These are phyloP conservation scores for Chamaea fasciata DNA, from an alignment of 2,113 vertebrate species.

Conservation along the genomic window DNA sequence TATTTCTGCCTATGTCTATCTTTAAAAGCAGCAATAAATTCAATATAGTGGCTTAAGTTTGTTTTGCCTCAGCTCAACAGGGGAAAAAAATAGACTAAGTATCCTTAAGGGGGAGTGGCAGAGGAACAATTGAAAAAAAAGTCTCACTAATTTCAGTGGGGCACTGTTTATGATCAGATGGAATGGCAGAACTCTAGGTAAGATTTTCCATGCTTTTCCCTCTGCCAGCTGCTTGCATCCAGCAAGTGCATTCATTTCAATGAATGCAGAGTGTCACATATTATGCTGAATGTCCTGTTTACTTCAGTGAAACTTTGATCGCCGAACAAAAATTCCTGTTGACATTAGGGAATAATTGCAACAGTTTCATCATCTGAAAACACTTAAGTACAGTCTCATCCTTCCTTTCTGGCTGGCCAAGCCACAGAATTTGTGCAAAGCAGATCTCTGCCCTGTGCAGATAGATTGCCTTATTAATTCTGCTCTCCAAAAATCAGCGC, in stretches of 20 bases:
- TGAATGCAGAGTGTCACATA: rapidly evolving
- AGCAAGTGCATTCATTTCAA: background rate
- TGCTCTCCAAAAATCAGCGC: background rate
- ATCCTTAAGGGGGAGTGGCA: background rate
- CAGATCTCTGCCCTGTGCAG: background rate
- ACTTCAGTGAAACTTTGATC: background rate
- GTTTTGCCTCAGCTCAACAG: background rate
- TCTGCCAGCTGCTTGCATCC: background rate
- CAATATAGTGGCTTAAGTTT: background rate
- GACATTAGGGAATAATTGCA: background rate
- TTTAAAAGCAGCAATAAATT: background rate
- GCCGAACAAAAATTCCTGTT: background rate
- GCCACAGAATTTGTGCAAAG: background rate
- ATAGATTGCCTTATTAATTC: conserved; percentile 23
- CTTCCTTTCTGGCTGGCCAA: background rate
- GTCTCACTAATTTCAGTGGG: background rate
- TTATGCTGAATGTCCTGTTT: rapidly evolving
- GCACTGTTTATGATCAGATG: background rate
- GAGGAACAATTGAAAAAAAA: background rate
- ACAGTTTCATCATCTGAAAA: background rate
- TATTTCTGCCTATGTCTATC: background rate
- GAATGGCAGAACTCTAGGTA: background rate
- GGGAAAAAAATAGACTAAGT: background rate
- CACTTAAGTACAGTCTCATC: background rate
- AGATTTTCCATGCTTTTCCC: background rate